Base-by-base conservation (phyloP, 1,140 invertebrate genomes). In the Drosophila virilis region DNA sequence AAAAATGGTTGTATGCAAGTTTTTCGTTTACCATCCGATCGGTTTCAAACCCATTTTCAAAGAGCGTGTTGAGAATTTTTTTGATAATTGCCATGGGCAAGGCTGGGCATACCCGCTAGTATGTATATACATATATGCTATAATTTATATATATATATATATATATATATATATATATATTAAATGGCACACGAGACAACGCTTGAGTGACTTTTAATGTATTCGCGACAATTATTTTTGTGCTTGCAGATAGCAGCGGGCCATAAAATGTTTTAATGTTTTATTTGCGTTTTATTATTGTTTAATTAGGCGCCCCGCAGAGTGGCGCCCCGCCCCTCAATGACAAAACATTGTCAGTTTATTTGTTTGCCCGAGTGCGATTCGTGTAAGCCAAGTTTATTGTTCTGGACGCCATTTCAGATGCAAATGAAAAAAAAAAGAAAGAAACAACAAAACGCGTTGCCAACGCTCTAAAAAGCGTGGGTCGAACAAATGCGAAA, bases 141-240 rank as follows among this genome's bases (percentile, higher is more conserved):
- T n/a, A n/a, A n/a, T n/a, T n/a, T n/a, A n/a, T n/a, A n/a, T n/a
- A 17, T 17, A 17, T 17, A 17, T 17, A 17, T 17, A 17, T 17
- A 1, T 45, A 51, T 13, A 50, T 10, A 48, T 32, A 8, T 22
- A 32, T 43, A 17, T 28, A 3, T 28, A 5, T 28, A 59, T 32
- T 79, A 79, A 85, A 82, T 88, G 75, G 79, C 79, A 88, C 82
- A 86, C 76, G 77, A 86, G 80, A 81, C 73, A 80, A 80, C 80
- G 83, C 48, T 88, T 88, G 83, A 88, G 83, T 88, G 83, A 88
- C 78, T 88, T 88, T 88, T 84, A 88, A 88, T 88, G 83, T 88
- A 83, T 74, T 71, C 83, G 83, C 88, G 84, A 86, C 83, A 88
- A 88, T 89, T 77, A 77, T 78, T 83, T 86, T 45, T 57, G 54